Conservation (phyloP, 2,797 vertebrate species). For the Notolepis coatsorum region DNA sequence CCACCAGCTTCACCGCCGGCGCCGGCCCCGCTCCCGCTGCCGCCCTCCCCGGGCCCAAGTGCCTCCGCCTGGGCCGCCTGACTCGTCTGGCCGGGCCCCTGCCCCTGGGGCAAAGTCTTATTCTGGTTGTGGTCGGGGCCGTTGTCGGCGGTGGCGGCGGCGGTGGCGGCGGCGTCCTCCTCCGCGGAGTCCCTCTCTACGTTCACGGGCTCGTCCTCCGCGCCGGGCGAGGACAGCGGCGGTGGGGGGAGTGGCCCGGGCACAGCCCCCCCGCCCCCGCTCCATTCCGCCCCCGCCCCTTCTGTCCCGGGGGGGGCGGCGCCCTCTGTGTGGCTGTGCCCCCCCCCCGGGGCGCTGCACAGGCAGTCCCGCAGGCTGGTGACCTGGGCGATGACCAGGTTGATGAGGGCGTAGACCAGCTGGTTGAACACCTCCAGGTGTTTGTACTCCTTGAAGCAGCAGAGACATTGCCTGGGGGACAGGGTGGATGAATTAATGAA, state of each 20-base stretch:
- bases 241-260: slow-evolving; percentile 76
- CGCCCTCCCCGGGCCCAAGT: slow-evolving; percentile 71
- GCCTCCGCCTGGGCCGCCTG: slow-evolving; percentile 82
- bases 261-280: slow-evolving; percentile 72
- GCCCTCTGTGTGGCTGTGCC: slow-evolving; percentile 22
- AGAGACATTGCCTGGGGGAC: slow-evolving; percentile 95
- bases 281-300: slow-evolving; percentile 82
- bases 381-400: slow-evolving; percentile 97
- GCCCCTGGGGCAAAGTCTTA: slow-evolving; percentile 62
- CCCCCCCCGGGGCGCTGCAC: slow-evolving; percentile 72
- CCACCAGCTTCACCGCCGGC: slow-evolving; percentile 61
- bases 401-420: slow-evolving; percentile 98
- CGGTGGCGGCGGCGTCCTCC: slow-evolving; percentile 80
- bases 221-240: slow-evolving; percentile 77
- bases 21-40: slow-evolving; percentile 74
- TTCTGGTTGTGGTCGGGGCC: slow-evolving; percentile 76
- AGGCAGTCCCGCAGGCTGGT: slow-evolving; percentile 94
- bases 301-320: slow-evolving; percentile 42
- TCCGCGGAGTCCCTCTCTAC: slow-evolving; percentile 92
- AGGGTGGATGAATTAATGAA: too few relatives aligned
- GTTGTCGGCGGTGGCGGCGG: too few relatives aligned
- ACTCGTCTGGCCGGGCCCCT: slow-evolving; percentile 55
- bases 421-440: slow-evolving; percentile 99
- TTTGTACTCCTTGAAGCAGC: slow-evolving; percentile 99
- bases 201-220: slow-evolving; percentile 90